Evolutionary conservation across 2,888 invertebrate genomes (phyloP).

Genomic region (Lagria hirta): DNA sequence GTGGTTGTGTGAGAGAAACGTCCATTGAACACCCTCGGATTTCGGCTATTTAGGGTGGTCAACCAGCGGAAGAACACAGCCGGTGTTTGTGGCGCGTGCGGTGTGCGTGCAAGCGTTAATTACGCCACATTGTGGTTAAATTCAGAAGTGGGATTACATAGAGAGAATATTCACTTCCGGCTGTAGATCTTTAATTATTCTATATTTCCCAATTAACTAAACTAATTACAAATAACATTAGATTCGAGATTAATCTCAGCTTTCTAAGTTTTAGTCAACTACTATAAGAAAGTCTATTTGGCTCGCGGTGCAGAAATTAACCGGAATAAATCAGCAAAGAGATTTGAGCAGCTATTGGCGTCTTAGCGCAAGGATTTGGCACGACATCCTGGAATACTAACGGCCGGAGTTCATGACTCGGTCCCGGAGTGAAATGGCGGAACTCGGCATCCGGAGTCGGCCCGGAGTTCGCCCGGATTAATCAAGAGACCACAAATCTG

Average conservation of each 20-base stretch:
- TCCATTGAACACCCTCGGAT: slow-evolving; percentile 27
- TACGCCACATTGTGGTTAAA: slow-evolving; percentile 45
- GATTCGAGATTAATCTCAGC: too few species aligned
- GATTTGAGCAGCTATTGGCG: slow-evolving; percentile 45
- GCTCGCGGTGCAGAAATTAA: slow-evolving; percentile 46
- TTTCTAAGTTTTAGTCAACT: too few species aligned
- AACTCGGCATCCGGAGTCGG: slow-evolving; percentile 35
- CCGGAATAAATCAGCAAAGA: slow-evolving; percentile 48
- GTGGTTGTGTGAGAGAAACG: slow-evolving; percentile 6
- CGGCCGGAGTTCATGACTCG: slow-evolving; percentile 31
- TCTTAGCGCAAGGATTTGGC: slow-evolving; percentile 39
- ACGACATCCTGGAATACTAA: slow-evolving; percentile 40
- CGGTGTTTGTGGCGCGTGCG: slow-evolving; percentile 48
- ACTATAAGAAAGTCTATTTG: neutral
- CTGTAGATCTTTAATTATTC: too few species aligned
- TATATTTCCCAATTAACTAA: too few species aligned
- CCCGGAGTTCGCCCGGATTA: slow-evolving; percentile 48
- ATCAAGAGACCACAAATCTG: slow-evolving; percentile 53
- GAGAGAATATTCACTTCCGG: too few species aligned
- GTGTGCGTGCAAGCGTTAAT: slow-evolving; percentile 49
- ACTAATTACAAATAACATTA: too few species aligned
- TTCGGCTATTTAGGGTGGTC: slow-evolving; percentile 45
- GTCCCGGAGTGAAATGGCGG: slow-evolving; percentile 39
- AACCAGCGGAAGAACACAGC: slow-evolving; percentile 47
- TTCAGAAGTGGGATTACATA: slow-evolving; percentile 35